phyloP scores from a whole-genome alignment of 2,113 vertebrate species.

The Equus quagga region DNA sequence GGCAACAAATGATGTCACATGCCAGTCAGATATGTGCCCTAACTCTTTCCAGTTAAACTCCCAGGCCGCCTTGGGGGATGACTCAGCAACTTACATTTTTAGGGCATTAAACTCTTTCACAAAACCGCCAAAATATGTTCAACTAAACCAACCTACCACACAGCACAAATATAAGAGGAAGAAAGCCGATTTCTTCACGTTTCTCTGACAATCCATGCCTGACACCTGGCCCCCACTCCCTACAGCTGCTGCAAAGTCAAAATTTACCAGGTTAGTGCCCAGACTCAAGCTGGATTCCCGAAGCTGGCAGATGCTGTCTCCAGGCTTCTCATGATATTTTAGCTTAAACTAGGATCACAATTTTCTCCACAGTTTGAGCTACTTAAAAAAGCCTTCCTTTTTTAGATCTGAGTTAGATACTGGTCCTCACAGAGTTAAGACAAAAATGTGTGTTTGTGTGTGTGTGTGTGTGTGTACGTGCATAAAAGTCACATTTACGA shows the following conservation, averaged over 20 bases:
- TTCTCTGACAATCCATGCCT: fast-evolving
- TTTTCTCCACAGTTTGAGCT: neutral
- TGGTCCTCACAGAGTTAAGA: neutral
- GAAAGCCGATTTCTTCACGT: neutral
- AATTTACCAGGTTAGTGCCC: neutral
- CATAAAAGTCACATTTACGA: neutral
- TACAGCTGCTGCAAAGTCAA: neutral
- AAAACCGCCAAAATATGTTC: neutral
- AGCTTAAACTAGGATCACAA: neutral
- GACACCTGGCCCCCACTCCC: neutral
- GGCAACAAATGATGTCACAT: neutral
- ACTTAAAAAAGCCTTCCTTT: neutral
- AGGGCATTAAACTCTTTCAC: neutral
- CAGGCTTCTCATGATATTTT: neutral
- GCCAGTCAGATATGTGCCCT: neutral
- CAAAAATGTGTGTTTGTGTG: neutral
- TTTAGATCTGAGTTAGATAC: neutral
- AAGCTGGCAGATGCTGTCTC: neutral
- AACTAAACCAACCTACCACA: neutral
- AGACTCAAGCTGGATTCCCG: neutral
- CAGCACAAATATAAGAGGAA: neutral
- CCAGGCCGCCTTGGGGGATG: neutral
- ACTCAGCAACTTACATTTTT: neutral
- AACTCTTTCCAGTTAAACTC: neutral
- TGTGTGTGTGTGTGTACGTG: neutral